Conservation (phyloP, 2,888 invertebrate species). For the Eupithecia abbreviata region DNA sequence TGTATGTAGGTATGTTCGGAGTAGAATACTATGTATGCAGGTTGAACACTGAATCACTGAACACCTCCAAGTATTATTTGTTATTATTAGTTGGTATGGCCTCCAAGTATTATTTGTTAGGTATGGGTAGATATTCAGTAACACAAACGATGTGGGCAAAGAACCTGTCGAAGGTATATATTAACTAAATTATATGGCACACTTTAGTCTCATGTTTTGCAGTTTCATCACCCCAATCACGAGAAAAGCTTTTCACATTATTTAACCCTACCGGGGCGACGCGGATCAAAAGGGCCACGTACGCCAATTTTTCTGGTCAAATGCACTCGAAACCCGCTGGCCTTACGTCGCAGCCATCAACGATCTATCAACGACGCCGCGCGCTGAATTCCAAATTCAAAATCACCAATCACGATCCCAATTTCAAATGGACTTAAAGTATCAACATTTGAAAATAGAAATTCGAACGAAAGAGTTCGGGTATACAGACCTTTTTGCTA, state of each 20-base stretch:
- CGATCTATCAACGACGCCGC: constrained; percentile 78
- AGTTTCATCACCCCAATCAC: neutral
- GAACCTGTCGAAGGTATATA: too few relatives aligned
- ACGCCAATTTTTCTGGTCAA: constrained; percentile 79
- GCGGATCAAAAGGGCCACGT: constrained; percentile 62
- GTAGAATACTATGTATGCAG: too few relatives aligned
- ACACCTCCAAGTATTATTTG: too few relatives aligned
- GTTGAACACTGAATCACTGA: too few relatives aligned
- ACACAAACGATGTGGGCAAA: too few relatives aligned
- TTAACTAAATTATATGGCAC: too few relatives aligned
- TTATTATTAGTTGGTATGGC: too few relatives aligned
- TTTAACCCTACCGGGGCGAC: constrained; percentile 50
- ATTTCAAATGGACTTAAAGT: constrained; percentile 69
- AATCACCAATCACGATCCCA: constrained; percentile 72
- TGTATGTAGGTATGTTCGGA: too few relatives aligned
- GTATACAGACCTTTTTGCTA: constrained; percentile 67
- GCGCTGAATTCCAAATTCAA: constrained; percentile 77
- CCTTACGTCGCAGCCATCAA: constrained; percentile 53
- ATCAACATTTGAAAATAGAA: constrained; percentile 65
- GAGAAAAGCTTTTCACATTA: neutral
- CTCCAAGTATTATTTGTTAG: too few relatives aligned
- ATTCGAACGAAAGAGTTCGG: constrained; percentile 68
- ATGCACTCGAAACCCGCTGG: constrained; percentile 58
- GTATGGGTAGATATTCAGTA: too few relatives aligned
- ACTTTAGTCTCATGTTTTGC: neutral